Base-by-base conservation (phyloP, 2,888 invertebrate species). In the Phyllotreta striolata region DNA sequence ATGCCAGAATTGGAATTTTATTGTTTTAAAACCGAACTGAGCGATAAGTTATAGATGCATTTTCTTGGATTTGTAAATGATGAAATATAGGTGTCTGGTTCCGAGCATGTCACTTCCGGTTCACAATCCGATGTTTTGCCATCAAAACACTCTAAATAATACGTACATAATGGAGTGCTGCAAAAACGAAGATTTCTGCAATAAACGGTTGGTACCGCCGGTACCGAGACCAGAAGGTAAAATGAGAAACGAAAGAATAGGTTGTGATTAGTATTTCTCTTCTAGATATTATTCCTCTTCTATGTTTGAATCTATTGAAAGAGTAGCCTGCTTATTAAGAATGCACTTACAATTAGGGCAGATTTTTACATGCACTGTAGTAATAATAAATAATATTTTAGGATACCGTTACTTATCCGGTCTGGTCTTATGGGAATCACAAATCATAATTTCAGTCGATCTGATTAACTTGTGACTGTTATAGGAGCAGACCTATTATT, bases 121-220 rank as follows among this genome's bases (percentile, higher is more conserved):
- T 83, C 89, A 90, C 86, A 91, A 91, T 82, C 90, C 91, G 83
- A 87, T 92, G 87, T 86, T 89, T 86, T 92, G 92, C 87, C 88
- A 89, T 84, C 87, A 89, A 83, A 87, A 87, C 84, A 85, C 86
- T 84, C 85, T 86, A 84, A 91, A 90, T 85, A 88, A 88, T 80
- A 87, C 89, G 76, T 89, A 90, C 86, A 88, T 88, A 85, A 89
- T 91, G 85, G 86, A 88, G 81, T 93, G 92, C 89, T 93, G 93
- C 88, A 88, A 88, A 82, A 84, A 88, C 79, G 85, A 86, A 85
- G 81, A 82, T 76, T 89, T 88, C 88, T 92, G 92, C 88, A 92
- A 92, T 85, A 85, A 83, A 78, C 84, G 86, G 77, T 86, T 91
- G 83, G 86, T 83, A 80, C 88, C 90, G 81, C 86, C 86, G 81